Conservation (phyloP, 2,113 vertebrate genomes). For the Camelus dromedarius region DNA sequence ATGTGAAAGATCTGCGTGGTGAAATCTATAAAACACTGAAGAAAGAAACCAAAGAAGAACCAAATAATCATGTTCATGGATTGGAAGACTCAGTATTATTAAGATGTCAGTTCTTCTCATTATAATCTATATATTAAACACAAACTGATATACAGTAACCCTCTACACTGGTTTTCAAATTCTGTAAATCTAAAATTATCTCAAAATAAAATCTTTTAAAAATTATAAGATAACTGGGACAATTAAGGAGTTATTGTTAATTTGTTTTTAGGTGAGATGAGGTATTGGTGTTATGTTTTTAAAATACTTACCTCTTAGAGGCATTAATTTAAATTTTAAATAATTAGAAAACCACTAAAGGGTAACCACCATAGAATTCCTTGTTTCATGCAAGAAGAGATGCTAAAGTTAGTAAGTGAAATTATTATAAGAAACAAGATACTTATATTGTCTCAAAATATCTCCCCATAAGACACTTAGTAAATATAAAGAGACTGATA, state of each 20-base stretch:
- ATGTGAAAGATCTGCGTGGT: background rate
- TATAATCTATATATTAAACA: background rate
- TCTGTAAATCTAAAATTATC: background rate
- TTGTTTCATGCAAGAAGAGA: background rate
- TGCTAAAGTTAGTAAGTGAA: background rate
- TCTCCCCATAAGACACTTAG: background rate
- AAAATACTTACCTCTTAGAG: constrained; percentile 10
- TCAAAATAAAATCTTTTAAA: background rate
- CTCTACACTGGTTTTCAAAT: constrained; percentile 12
- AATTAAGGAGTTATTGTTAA: background rate
- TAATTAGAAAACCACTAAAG: background rate
- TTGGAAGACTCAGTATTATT: background rate
- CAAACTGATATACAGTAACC: background rate
- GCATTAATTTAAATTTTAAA: constrained; percentile 46
- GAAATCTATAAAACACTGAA: background rate
- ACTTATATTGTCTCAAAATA: background rate
- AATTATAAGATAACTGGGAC: background rate
- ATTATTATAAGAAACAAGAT: background rate
- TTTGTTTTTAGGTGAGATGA: background rate
- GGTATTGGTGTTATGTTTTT: background rate
- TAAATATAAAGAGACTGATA: background rate
- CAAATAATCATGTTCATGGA: background rate
- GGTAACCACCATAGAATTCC: background rate
- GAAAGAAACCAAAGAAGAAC: background rate
- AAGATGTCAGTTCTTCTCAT: background rate